phyloP scores from a whole-genome alignment of 2,113 vertebrate genomes.

The Acinonyx jubatus region DNA sequence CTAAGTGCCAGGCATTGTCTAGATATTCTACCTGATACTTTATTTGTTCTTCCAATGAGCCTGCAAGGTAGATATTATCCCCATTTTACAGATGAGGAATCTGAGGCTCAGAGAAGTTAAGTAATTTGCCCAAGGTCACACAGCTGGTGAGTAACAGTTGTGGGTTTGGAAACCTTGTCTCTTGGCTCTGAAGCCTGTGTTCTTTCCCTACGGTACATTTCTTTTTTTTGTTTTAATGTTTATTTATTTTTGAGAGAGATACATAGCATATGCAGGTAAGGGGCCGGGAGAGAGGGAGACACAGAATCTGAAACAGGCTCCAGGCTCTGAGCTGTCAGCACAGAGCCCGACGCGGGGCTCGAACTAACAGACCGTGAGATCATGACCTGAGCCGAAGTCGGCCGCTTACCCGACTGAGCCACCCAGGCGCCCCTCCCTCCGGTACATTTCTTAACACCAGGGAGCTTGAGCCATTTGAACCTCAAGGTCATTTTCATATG shows the following conservation, averaged over 20 bases:
- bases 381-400: no score
- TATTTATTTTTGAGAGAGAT: no score
- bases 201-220: neutral
- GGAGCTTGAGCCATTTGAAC: neutral
- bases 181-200: neutral
- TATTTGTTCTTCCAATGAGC: neutral
- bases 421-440: neutral
- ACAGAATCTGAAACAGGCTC: no score
- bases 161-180: neutral
- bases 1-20: neutral
- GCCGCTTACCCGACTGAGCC: no score
- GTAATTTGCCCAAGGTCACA: constrained; percentile 3
- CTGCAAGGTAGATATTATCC: neutral
- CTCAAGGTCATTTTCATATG: neutral
- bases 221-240: no score
- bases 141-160: neutral
- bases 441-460: neutral
- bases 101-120: constrained; percentile 43
- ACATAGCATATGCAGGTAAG: no score
- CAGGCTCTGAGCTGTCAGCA: no score
- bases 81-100: constrained; percentile 2
- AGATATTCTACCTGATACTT: neutral
- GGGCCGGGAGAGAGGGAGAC: no score
- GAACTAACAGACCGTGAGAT: no score
- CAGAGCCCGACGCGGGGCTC: no score